Base-by-base conservation (phyloP, 2,888 invertebrate genomes). In the Erebia epiphron region DNA sequence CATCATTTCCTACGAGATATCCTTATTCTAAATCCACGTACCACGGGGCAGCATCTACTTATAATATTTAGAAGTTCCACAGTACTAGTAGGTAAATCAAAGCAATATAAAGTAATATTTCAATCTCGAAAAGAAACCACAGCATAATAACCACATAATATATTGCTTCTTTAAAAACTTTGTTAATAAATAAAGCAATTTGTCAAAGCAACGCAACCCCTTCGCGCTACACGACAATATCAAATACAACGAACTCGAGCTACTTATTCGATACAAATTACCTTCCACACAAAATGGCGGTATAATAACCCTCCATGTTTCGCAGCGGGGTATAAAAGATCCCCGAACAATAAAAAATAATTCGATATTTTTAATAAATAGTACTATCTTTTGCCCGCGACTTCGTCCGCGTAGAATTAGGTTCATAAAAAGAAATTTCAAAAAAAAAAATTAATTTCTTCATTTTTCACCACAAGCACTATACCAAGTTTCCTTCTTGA, bases 151-250 rank as follows among this genome's bases (percentile, higher is more conserved):
- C 18, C 54, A 54, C 18, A 62, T 62, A 49, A 62, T 49, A 49
- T 62, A 62, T 49, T 49, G 62, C 62, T 62, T 49, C 62, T 46
- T 62, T 14, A 7, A 62, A 46, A 62, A 62, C 46, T 62, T 62
- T 62, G 49, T 62, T 62, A 62, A 62, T 62, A 62, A 62, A 62
- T 49, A 62, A 62, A 49, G 62, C 62, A 62, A 62, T 62, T 62
- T 62, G 62, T 62, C 62, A 62, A 49, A 21, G 62, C 62, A 21
- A 21, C 49, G 21, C 49, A 49, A 14, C 62, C 16, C 62, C 49
- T 62, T 21, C n/a, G 4, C 14, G 57, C 57, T n/a, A 46, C 61
- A 11, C 43, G 43, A 26, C 61, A 7, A 1, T 64, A 64, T 58
- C 65, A 58, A 54, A 62, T 14, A 46, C 43, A 46, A 41, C 60